Base-by-base conservation (phyloP, 2,888 invertebrate species). In the Erebia ligea region DNA sequence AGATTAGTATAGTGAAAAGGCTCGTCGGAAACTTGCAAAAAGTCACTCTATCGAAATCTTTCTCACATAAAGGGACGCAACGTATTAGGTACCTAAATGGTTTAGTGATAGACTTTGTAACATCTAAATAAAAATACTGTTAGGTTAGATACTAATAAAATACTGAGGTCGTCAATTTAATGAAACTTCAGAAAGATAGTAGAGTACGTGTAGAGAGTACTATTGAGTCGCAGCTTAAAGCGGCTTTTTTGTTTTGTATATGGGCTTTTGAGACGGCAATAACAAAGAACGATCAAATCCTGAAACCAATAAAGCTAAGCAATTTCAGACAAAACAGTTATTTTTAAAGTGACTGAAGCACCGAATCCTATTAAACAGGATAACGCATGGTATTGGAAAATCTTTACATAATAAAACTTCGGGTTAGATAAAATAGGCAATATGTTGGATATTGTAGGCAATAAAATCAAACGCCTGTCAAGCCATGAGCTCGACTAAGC, bases 241-340 rank as follows among this genome's bases (percentile, higher is more conserved):
- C 25, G 0, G 25, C 34, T 34, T 5, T 34, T 6, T 34, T 34
- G 34, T 6, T 34, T 34, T 6, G 6, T 0, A 5, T 5, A 34
- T 34, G 34, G 34, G 34, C 34, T 5, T 34, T 5, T 34, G 34
- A 6, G 34, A 34, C 6, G 34, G 34, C 45, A 63, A 68, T 71
- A 71, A 68, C 64, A 65, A 61, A 54, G 61, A 68, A 56, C 34
- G 59, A 57, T 5, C 52, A 19, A 48, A 21, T 58, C 64, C 19
- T 45, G 58, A 58, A 57, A 50, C 64, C 71, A 71, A 71, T 71
- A 71, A 64, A 25, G 64, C 59, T n/a, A 67, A 58, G 68, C 68
- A 68, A 71, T 71, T 71, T 65, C n/a, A 15, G 57, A 4, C 57
- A 34, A 25, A 25, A 25, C 34, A 11, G 21, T 25, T 15, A 13